Percentiles rank a stretch among this genome's conserved stretches.
These are phyloP conservation scores for Piaya cayana DNA, from an alignment of 2,113 vertebrate genomes.

Conservation along the genomic window DNA sequence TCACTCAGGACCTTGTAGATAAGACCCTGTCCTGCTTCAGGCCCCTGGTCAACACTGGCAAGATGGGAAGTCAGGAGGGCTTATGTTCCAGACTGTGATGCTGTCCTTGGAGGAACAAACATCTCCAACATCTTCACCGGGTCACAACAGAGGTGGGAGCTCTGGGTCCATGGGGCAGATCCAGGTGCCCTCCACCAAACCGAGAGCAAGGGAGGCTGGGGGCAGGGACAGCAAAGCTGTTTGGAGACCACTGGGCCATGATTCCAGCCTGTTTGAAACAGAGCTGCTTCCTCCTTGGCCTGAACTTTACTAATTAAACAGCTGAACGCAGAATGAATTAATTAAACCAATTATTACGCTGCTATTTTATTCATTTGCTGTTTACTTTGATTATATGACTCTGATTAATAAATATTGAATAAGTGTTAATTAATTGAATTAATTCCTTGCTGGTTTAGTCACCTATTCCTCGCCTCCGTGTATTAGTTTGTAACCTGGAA, in stretches of 20 bases:
- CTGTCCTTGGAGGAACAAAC: background rate
- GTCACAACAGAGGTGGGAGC: background rate
- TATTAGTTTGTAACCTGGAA: background rate
- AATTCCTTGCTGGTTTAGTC: background rate
- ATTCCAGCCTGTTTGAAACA: background rate
- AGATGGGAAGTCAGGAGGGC: fast-evolving
- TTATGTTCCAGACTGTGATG: background rate
- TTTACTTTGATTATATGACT: slow-evolving; percentile 6
- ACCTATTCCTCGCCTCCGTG: background rate
- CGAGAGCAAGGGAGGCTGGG: background rate
- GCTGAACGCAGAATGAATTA: background rate
- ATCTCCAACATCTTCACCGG: background rate
- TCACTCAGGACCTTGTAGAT: background rate
- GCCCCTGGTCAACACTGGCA: background rate
- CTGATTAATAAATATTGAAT: slow-evolving; percentile 51
- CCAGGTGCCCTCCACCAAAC: background rate
- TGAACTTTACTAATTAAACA: background rate
- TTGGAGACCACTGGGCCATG: background rate
- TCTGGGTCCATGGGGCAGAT: background rate
- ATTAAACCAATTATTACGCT: slow-evolving; percentile 6
- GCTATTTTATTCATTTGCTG: background rate
- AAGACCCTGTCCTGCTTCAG: background rate
- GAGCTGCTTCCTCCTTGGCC: background rate
- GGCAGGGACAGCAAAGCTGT: background rate
- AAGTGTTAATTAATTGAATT: slow-evolving; percentile 23